Conservation (phyloP, 2,888 invertebrate species). For the Lysandra bellargus region DNA sequence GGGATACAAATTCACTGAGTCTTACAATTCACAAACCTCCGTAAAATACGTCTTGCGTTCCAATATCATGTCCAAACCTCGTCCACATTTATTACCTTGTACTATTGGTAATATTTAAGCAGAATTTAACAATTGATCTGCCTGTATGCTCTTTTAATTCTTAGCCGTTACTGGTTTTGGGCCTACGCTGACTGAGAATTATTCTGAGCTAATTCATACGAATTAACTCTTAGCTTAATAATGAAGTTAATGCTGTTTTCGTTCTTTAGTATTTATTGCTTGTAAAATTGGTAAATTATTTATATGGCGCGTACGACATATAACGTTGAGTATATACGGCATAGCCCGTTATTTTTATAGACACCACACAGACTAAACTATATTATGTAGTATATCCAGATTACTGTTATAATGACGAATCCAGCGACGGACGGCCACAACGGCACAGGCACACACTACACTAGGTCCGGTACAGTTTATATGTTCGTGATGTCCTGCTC, state of each 20-base stretch:
- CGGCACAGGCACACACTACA: background rate
- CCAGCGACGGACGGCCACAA: background rate
- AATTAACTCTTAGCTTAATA: background rate
- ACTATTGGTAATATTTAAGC: background rate
- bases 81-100: background rate
- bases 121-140: background rate
- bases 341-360: no score
- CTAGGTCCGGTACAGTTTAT: conserved; percentile 3
- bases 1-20: conserved; percentile 17
- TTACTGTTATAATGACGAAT: no score
- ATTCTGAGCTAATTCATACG: background rate
- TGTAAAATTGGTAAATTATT: background rate
- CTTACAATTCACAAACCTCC: conserved; percentile 26
- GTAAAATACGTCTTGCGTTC: background rate
- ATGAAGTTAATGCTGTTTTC: background rate
- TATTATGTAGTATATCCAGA: no score
- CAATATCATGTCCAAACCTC: background rate
- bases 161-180: background rate
- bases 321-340: no score
- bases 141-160: background rate
- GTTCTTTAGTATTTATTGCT: background rate
- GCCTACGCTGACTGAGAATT: background rate
- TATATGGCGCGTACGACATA: no score
- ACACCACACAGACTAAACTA: no score
- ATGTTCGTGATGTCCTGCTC: conserved; percentile 50